Percentiles rank a stretch among this genome's conserved stretches.
These are phyloP conservation scores for Crocodylus rhombifer DNA, from an alignment of 2,797 vertebrate genomes.

Conservation along the genomic window DNA sequence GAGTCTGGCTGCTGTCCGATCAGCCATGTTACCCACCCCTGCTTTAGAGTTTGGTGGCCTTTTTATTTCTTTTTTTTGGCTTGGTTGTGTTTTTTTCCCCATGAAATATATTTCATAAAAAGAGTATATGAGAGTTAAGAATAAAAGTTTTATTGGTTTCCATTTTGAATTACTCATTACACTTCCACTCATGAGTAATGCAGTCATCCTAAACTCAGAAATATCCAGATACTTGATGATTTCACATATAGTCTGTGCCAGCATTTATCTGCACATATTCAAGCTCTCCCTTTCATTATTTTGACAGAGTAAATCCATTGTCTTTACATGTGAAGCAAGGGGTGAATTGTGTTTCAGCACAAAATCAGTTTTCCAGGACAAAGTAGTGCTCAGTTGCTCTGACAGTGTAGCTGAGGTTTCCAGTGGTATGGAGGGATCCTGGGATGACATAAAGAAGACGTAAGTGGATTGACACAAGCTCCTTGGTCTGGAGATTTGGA, in stretches of 20 bases:
- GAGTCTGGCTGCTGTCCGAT: too few species aligned
- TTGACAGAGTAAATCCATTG: not conserved
- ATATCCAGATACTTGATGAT: not conserved
- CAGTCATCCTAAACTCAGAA: not conserved
- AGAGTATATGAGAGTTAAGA: not conserved
- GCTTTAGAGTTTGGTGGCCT: too few species aligned
- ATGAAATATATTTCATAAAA: not conserved
- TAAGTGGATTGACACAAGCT: not conserved
- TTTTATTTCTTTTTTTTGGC: too few species aligned
- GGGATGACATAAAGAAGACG: not conserved
- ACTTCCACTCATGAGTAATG: not conserved
- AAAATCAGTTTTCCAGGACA: not conserved
- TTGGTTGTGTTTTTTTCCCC: rapidly evolving
- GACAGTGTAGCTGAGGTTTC: not conserved
- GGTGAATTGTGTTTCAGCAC: not conserved
- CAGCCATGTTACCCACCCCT: too few species aligned
- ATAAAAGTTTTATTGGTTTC: not conserved
- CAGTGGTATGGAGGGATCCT: not conserved
- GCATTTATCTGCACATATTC: not conserved
- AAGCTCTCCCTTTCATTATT: not conserved
- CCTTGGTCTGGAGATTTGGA: not conserved
- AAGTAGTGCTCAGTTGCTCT: not conserved
- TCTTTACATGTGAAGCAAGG: not conserved
- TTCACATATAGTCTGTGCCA: not conserved
- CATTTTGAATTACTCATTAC: not conserved